Evolutionary conservation across 2,888 invertebrate species (phyloP).

Genomic region (Falcaria lacertinaria): DNA sequence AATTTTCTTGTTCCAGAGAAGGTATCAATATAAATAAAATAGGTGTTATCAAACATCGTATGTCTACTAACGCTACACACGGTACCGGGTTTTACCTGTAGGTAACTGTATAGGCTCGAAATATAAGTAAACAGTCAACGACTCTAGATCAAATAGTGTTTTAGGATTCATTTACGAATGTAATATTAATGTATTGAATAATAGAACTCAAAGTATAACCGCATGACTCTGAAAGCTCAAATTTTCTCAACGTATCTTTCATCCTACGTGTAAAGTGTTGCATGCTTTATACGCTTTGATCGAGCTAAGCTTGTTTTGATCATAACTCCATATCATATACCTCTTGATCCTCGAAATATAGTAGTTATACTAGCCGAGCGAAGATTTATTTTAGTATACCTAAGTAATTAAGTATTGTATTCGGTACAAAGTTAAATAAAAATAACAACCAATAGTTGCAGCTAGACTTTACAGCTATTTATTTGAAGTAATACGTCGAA

Average conservation of each 20-base stretch:
- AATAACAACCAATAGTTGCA: conserved; percentile 20
- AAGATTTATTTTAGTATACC: background rate
- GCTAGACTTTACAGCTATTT: conserved; percentile 23
- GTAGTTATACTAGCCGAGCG: background rate
- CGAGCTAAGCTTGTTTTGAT: background rate
- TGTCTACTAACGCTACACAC: conserved; percentile 54
- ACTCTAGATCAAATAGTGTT: conserved; percentile 27
- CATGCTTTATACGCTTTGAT: conserved; percentile 14
- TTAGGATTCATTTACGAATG: background rate
- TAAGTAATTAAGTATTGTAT: background rate
- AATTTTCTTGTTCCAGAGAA: background rate
- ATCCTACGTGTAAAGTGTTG: conserved; percentile 11
- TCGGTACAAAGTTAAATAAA: conserved; percentile 9
- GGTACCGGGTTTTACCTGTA: conserved; percentile 55
- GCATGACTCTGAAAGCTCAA: conserved; percentile 40
- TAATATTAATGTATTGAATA: background rate
- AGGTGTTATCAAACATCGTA: conserved; percentile 46
- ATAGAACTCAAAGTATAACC: conserved; percentile 36
- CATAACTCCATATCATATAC: background rate
- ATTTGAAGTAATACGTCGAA: conserved; percentile 25
- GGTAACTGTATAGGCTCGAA: conserved; percentile 39
- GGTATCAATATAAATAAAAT: background rate
- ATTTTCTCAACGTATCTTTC: conserved; percentile 5
- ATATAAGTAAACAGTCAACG: conserved; percentile 37
- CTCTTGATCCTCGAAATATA: background rate